phyloP scores from a whole-genome alignment of 2,888 invertebrate species.

The Tetragonula carbonaria region DNA sequence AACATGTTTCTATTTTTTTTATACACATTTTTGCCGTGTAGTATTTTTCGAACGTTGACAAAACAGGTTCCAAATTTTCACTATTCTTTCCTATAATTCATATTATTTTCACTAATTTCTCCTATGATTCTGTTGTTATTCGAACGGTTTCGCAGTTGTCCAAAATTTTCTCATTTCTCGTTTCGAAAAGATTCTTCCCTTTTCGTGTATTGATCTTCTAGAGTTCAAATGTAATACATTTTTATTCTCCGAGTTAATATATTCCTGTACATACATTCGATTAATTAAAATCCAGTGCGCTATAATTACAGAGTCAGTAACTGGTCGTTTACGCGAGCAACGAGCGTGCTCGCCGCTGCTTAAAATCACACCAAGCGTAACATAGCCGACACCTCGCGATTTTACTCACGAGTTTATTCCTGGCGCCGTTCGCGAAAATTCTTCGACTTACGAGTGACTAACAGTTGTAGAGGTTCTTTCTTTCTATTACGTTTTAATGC shows the following conservation, averaged over 20 bases:
- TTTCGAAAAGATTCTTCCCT: not conserved
- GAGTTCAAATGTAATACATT: not conserved
- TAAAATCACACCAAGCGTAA: slow-evolving; percentile 30
- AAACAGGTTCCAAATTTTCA: too few species aligned
- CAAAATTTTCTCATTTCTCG: not conserved
- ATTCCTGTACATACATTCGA: not conserved
- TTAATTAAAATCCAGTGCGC: slow-evolving; percentile 33
- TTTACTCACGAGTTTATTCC: slow-evolving; percentile 20
- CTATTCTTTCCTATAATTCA: not conserved
- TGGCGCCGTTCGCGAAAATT: not conserved
- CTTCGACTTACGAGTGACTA: not conserved
- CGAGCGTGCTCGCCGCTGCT: slow-evolving; percentile 14
- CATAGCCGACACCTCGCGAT: slow-evolving; percentile 17
- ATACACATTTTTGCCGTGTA: not conserved
- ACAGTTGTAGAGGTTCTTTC: not conserved
- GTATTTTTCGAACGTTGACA: not conserved
- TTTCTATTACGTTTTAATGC: not conserved
- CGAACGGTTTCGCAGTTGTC: not conserved
- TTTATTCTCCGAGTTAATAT: not conserved
- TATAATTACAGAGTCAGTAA: slow-evolving; percentile 34
- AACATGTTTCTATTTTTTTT: too few species aligned
- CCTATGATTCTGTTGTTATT: not conserved
- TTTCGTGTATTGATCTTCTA: not conserved
- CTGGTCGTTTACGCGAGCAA: slow-evolving; percentile 49
- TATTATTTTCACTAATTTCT: too few species aligned